Base-by-base conservation (phyloP, 2,888 invertebrate species). In the Trachelus troglodyta region DNA sequence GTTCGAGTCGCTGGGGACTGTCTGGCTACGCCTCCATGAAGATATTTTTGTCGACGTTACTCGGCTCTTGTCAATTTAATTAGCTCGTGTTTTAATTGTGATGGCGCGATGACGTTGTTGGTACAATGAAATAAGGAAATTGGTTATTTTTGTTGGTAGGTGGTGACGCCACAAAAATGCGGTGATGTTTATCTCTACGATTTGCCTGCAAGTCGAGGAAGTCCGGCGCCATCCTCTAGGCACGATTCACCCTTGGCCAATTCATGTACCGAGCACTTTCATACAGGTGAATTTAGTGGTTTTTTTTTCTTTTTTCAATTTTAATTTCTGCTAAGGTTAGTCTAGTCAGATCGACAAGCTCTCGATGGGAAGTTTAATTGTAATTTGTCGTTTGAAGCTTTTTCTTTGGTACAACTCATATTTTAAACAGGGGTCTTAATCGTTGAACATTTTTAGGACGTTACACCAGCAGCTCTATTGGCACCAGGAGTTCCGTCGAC, bases 131-230 rank as follows among this genome's bases (percentile, higher is more conserved):
- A 23, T 56, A 56, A 23, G 56, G 23, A 23, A 40, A 6, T 40
- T 40, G 40, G 56, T 23, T 56, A 15, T 69, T 74, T 76, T 75
- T 77, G 71, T 78, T 83, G 93, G 30, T 92, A 95, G 95, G 95
- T 95, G 81, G 93, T 95, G 82, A 95, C 95, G 79, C 95, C 95
- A 69, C 95, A 95, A 90, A 94, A 95, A 91, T 94, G 94, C 91
- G 95, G 95, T 86, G 95, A 95, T 91, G 94, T 95, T 75, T 95
- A 95, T 91, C 92, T 95, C 82, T 96, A 95, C 92, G 95, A 95
- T 90, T 93, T 94, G 89, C 94, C 94, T 81, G 93, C 93, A 15
- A 91, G 88, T 81, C 89, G 91, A 79, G 89, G 86, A 76, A 90
- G 90, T 83, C 89, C 90, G 40, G 90, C 90, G 40, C 89, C 90